Evolutionary conservation across 2,888 invertebrate species (phyloP).

Genomic region (Phragmatobia fuliginosa): DNA sequence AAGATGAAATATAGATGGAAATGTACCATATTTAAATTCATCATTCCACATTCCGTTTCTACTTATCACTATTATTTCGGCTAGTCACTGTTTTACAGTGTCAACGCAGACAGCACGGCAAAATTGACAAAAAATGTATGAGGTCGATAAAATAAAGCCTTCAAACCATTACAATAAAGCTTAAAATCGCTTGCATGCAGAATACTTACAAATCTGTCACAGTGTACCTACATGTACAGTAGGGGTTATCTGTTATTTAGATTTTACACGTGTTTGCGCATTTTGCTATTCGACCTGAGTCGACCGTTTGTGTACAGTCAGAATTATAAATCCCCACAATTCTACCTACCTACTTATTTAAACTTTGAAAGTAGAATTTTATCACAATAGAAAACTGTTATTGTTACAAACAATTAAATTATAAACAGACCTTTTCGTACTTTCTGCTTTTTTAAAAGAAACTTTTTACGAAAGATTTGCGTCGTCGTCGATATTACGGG

Average conservation of each 20-base stretch:
- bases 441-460: neutral
- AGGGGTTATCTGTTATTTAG: slow-evolving; percentile 3
- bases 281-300: slow-evolving; percentile 2
- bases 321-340: neutral
- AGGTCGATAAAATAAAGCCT: neutral
- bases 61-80: neutral
- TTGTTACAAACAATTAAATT: too few relatives aligned
- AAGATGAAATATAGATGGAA: neutral
- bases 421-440: neutral
- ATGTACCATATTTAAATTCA: neutral
- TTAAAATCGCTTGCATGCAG: neutral
- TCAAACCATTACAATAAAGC: neutral
- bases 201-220: neutral
- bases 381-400: neutral
- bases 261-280: neutral
- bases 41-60: too few relatives aligned
- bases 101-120: neutral
- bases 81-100: neutral
- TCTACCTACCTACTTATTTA: neutral
- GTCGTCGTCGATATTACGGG: neutral
- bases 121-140: neutral
- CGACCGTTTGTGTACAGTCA: neutral
- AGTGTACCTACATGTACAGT: neutral
- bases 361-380: neutral
- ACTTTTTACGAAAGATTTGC: neutral